phyloP scores from a whole-genome alignment of 1,140 invertebrate genomes.

The Homarus americanus region DNA sequence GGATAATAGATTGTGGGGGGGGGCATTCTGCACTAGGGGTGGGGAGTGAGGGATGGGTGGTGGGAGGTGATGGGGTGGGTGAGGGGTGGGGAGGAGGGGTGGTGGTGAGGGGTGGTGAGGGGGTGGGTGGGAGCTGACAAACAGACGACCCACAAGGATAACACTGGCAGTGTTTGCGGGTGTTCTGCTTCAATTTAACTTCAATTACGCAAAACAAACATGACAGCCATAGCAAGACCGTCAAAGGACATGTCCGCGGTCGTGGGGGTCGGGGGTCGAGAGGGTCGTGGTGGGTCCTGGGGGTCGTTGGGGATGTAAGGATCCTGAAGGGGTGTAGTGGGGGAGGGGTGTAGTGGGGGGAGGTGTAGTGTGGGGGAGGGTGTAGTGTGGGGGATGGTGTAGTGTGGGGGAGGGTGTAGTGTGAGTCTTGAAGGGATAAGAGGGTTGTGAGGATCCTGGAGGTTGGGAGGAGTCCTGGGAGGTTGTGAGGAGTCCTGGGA shows the following conservation, averaged over 20 bases:
- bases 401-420: no score
- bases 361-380: neutral
- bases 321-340: no score
- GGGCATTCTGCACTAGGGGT: neutral
- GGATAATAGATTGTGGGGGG: neutral
- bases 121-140: constrained; percentile 7
- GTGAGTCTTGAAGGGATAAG: no score
- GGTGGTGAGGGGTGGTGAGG: neutral
- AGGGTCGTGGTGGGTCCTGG: neutral
- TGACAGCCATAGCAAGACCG: constrained; percentile 20
- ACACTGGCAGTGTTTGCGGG: constrained; percentile 51
- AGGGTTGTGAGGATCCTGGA: no score
- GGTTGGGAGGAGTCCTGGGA: no score
- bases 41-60: neutral
- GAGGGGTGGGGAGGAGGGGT: neutral
- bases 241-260: constrained; percentile 18
- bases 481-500: no score
- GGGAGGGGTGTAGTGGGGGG: neutral
- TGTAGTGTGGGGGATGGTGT: neutral
- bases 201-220: constrained; percentile 63
- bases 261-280: neutral
- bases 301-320: neutral
- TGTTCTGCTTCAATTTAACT: constrained; percentile 62
- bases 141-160: constrained; percentile 43
- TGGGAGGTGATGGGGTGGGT: neutral